Percentiles rank a stretch among this genome's conserved stretches.
Evolutionary conservation across 1,140 invertebrate genomes (phyloP).

Genomic region (Drosophila tani): DNA sequence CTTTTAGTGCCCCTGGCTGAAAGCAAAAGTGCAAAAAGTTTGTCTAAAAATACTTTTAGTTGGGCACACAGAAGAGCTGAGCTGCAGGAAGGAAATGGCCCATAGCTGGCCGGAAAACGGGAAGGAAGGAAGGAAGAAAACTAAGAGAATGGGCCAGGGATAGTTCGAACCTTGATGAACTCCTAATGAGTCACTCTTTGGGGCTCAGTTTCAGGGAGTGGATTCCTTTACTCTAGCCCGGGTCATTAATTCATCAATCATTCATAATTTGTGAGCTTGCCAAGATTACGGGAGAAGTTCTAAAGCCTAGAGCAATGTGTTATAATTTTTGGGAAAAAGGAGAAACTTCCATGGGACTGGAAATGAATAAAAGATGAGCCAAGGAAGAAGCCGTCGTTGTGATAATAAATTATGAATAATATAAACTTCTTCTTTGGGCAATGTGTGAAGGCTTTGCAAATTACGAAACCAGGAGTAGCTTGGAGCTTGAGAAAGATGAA

Average conservation of each 20-base stretch:
- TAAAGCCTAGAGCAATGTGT: constrained; percentile 2
- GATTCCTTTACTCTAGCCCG: neutral
- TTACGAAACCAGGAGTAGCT: neutral
- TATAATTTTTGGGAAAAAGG: constrained; percentile 3
- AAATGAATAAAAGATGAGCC: constrained; percentile 31
- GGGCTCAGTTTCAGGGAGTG: constrained; percentile 5
- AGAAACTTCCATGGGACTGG: neutral
- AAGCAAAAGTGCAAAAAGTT: constrained; percentile 65
- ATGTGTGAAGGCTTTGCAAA: neutral
- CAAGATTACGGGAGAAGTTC: constrained; percentile 1
- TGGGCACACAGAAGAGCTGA: constrained; percentile 1
- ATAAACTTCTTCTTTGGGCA: neutral
- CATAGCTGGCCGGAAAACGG: constrained; percentile 21
- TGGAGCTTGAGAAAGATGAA: too few relatives aligned
- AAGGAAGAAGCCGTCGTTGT: neutral
- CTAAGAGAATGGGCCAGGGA: neutral
- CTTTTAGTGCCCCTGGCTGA: constrained; percentile 36
- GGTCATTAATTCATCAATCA: constrained; percentile 44
- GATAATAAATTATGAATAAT: constrained; percentile 5
- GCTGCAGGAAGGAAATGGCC: constrained; percentile 37
- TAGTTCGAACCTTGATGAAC: constrained; percentile 42
- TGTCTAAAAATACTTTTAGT: constrained; percentile 37
- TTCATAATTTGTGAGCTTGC: constrained; percentile 40
- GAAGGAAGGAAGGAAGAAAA: constrained; percentile 16
- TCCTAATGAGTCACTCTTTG: constrained; percentile 38